Base-by-base conservation (phyloP, 2,797 vertebrate species). In the Otolemur crassicaudatus region DNA sequence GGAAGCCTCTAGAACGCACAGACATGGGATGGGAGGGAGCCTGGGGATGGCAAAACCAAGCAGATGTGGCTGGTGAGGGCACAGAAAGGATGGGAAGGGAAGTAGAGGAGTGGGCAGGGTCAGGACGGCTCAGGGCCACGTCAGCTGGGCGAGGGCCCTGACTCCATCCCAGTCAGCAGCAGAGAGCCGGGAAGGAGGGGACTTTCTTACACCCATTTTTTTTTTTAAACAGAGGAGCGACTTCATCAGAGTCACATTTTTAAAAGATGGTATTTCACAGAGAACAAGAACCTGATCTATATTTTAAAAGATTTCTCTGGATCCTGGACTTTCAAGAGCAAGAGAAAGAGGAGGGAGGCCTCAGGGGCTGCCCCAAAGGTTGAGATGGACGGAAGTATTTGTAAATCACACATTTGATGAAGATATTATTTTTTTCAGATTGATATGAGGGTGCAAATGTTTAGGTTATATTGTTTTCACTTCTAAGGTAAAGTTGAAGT, bases 51-150 rank as follows among this genome's bases (percentile, higher is more conserved):
- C 31, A 49, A 63, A 49, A 7, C 5, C 70, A 76, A 13, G 31
- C 43, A n/a, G 0, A 1, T 7, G 10, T 10, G 27, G 17, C 1
- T 19, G 80, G 12, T 1, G 7, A 27, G 5, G 4, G 34, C 16
- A 0, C 11, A 61, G 67, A 34, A 49, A 43, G 77, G n/a, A 10
- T 25, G 79, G 34, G 29, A 53, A 31, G 22, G 10, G 29, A 31
- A 16, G 29, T 8, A 25, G 56, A 63, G 19, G 43, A 7, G 22
- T 13, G 7, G 56, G 53, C 34, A 29, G 29, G 16, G 12, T 9
- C 3, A 5, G 5, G 43, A 10, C 22, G 49, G 7, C 14, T 29
- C 13, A 22, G 16, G 40, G n/a, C 61, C n/a, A 53, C 19, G 40
- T 0, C 7, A 3, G 1, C 29, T 5, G 22, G 3, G 20, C 23